These are phyloP conservation scores for Oncorhynchus gorbuscha DNA, from an alignment of 2,113 vertebrate species.

Conservation along the genomic window DNA sequence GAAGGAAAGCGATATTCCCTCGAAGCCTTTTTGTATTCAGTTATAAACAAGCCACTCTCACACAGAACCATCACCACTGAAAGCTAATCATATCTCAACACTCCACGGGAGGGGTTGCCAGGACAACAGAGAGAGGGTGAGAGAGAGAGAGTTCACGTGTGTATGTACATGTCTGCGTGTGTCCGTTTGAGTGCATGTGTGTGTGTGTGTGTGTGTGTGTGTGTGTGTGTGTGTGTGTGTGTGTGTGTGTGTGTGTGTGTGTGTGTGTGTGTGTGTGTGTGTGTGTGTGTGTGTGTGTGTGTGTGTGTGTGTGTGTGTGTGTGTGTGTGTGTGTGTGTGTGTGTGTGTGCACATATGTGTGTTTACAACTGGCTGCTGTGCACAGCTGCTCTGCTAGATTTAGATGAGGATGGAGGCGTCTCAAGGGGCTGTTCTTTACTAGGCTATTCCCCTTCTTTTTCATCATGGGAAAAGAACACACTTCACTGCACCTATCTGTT, in stretches of 20 bases:
- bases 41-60: conserved; percentile 34
- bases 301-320: neutral
- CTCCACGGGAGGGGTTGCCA: conserved; percentile 47
- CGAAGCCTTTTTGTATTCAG: conserved; percentile 28
- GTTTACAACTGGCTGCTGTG: neutral
- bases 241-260: neutral
- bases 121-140: conserved; percentile 32
- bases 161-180: neutral
- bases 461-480: too few relatives aligned
- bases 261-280: too few relatives aligned
- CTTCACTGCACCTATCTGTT: too few relatives aligned
- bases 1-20: conserved; percentile 48
- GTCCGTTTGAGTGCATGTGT: neutral
- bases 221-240: neutral
- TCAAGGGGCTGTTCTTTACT: neutral
- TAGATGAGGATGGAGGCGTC: too few relatives aligned
- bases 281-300: neutral
- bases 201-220: neutral
- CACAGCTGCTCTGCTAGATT: too few relatives aligned
- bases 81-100: conserved; percentile 43
- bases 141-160: too few relatives aligned
- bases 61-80: conserved; percentile 5
- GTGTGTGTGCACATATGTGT: neutral
- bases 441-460: too few relatives aligned
- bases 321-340: too few relatives aligned